These are phyloP conservation scores for Myoxocephalus aenaeus DNA, from an alignment of 2,797 vertebrate genomes.

Conservation along the genomic window DNA sequence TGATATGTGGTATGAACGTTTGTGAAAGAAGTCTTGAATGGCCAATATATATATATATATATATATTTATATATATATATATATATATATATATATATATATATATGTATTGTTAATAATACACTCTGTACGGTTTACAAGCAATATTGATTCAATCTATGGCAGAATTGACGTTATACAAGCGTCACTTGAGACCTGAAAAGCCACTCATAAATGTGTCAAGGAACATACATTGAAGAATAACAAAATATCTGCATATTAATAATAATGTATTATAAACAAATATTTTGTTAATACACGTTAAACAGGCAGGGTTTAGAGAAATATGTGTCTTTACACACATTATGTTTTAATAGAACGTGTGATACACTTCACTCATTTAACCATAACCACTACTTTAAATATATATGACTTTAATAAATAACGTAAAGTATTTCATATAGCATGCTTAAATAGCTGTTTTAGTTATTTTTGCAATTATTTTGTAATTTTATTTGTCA, in stretches of 20 bases:
- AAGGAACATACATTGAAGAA: background rate
- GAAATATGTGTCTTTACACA: background rate
- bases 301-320: background rate
- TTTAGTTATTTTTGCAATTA: background rate
- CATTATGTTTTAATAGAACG: background rate
- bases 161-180: background rate
- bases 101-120: background rate
- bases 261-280: background rate
- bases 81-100: no score
- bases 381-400: background rate
- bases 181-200: background rate
- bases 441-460: background rate
- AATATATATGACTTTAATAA: background rate
- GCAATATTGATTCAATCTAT: background rate
- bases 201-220: background rate
- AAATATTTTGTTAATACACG: background rate
- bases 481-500: background rate
- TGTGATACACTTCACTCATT: constrained; percentile 3
- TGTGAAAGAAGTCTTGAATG: background rate
- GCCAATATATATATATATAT: no score
- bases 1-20: background rate
- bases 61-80: no score
- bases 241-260: background rate
- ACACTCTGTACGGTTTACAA: background rate
- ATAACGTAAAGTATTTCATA: background rate